Base-by-base conservation (phyloP, 2,888 invertebrate genomes). In the Calameuta filiformis region DNA sequence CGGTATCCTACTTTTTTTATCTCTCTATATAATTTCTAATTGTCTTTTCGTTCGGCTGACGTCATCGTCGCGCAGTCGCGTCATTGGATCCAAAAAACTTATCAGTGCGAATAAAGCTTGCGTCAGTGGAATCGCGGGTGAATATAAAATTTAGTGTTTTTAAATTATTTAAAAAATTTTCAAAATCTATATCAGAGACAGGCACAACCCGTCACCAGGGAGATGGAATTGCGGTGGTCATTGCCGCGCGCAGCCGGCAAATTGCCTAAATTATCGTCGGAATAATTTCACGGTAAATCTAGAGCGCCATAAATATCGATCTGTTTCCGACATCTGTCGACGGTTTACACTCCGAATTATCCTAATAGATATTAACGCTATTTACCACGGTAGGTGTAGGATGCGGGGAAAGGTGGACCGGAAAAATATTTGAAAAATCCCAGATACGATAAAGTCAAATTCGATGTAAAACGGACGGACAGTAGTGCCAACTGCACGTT, bases 341-440 rank as follows among this genome's bases (percentile, higher is more conserved):
- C 75, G 76, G 78, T 76, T 78, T 78, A 75, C 76, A 73, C 78
- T 35, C 23, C 73, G 78, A 78, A 78, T 78, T 76, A 78, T 68
- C 78, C 78, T 78, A 78, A 78, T 78, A 75, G 78, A 78, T 78
- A 78, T 78, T 76, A 78, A 78, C 75, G 78, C 75, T 76, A 76
- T 78, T 78, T 78, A 73, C 33, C 56, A 9, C 23, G 56, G 2
- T 9, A 0, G 23, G 56, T 9, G 4, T 37, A 4, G 4, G 4
- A 12, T 15, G 4, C 1, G 12, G 1, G 0, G 23, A 15, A 9
- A 2, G 56, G 23, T 0, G 56, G 9, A 56, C 0, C 4, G 30
- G 15, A 35, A n/a, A 40, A 76, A 74, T 74, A 15, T 35, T 73
- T 74, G 33, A 76, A n/a, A 35, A n/a, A 33, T n/a, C n/a, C 73